Base-by-base conservation (phyloP, 2,797 vertebrate species). In the Arnoldichthys spilopterus region DNA sequence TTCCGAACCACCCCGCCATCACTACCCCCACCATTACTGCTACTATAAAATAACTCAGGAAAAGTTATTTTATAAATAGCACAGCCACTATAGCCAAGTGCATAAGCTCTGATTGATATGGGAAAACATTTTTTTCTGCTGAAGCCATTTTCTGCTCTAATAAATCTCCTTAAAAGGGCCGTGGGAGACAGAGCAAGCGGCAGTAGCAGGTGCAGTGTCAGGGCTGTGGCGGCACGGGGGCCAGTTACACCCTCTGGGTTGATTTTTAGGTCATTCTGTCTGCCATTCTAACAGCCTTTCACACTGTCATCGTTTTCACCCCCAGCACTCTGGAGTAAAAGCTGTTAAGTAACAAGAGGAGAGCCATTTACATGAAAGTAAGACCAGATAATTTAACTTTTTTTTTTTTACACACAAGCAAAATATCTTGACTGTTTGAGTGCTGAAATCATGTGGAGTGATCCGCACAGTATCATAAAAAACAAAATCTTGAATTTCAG, bases 221-320 rank as follows among this genome's bases (percentile, higher is more conserved):
- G 53, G 73, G 28, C 30, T 49, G 32, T 5, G 32, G 32, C 54
- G 66, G 22, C 54, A 34, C 8, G 18, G 26, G 58, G 53, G 53
- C 22, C n/a, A 73, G 53, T 13, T n/a, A 20, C 62, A 67, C 26
- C 37, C 71, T 74, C 64, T 53, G 26, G 70, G 59, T 15, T 45
- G 7, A 12, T 78, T 78, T 82, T 78, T 70, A 74, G 64, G 71
- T 74, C 76, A 82, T 56, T 70, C 64, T 34, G 71, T 78, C 70
- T 78, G 66, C 37, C 34, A 72, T 70, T 6, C 69, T 74, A 16
- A 18, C n/a, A 54, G 26, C 45, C 1, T 53, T 15, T 78, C 47
- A 70, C 49, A 59, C 22, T 0, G 59, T 20, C 30, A 34, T 62
- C 13, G 7, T 28, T 59, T 20, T 45, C 47, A 43, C 26, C 63